Base-by-base conservation (phyloP, 2,888 invertebrate species). In the Rhogogaster chlorosoma region DNA sequence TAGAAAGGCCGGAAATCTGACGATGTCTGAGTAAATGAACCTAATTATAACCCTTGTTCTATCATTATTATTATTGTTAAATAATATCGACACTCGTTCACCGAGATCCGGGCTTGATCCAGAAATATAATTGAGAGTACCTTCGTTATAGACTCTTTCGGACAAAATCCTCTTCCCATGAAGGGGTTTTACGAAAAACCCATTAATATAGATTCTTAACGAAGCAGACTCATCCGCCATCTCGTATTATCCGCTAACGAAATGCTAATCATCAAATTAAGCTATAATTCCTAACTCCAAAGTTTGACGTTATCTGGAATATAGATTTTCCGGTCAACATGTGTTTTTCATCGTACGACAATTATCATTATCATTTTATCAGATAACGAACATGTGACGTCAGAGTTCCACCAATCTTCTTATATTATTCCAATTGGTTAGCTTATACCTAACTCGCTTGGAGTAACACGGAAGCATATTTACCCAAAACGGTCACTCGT, bases 401-500 rank as follows among this genome's bases (percentile, higher is more conserved):
- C 49, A 49, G 18, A 49, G 5, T 49, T 49, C n/a, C n/a, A 6
- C 49, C n/a, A 49, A 49, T n/a, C 53, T 53, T n/a, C 7, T 53
- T n/a, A n/a, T n/a, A n/a, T n/a, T n/a, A n/a, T 53, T 2, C n/a
- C 53, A 53, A 53, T 53, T 53, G 1, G 5, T 53, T n/a, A 7
- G n/a, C n/a, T 53, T n/a, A n/a, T 53, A 7, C n/a, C 53, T 53
- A 53, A 53, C 53, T n/a, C 53, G 6, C n/a, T 53, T 7, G 18
- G 53, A 53, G 53, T 53, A 53, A n/a, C n/a, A 53, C n/a, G 53
- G n/a, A 7, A n/a, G n/a, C 2, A n/a, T 53, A 53, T 53, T 53
- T 53, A 53, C n/a, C 53, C 53, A 61, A 61, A 61, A 70, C 70
- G 70, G 70, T n/a, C 18, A 67, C 22, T 26, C 26, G 61, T 61